Evolutionary conservation across 2,888 invertebrate genomes (phyloP), one percentile per base, ranked within the genome.

Genomic region (Microctonus aethiopoides): DNA sequence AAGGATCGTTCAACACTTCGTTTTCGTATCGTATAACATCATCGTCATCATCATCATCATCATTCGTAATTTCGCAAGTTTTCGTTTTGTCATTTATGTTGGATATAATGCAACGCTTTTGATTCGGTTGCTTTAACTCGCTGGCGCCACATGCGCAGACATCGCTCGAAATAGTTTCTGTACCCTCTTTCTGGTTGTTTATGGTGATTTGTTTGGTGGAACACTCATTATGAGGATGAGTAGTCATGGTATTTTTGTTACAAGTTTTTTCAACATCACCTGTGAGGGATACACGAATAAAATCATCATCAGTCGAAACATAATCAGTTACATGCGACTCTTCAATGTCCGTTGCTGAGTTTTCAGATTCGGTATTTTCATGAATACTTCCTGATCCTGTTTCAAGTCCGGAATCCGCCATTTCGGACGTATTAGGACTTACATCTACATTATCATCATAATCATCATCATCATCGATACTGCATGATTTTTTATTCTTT

Each of bases 371-470:
- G 2, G 85, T 86, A 24, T 83, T 86, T 70, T 86, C 87, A 68
- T 85, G 83, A 16, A 87, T 86, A 80, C 87, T 87, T 67, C 81
- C 80, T 57, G 87, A 87, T 73, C 84, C 85, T 67, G 87, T 85
- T 73, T 87, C 87, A 70, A 87, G 77, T 74, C 86, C 87, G 51
- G 87, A 87, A 80, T 87, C 87, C 75, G 87, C 86, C 86, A 86
- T 86, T 70, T 86, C 84, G 72, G 83, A 83, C 52, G 78, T 74
- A 68, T 76, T 76, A 59, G 81, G 79, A 71, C 79, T 83, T 68
- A 76, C 70, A 74, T 79, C 80, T 67, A 75, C 74, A 67, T 65
- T 61, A 46, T 46, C 75, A 75, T 78, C 74, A 26, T 59, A 74
- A 16, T 59, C n/a, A 46, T n/a, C 75, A 75, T 78, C 74, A 26